Evolutionary conservation across 2,113 vertebrate genomes (phyloP).

Genomic region (Varanus komodoensis): DNA sequence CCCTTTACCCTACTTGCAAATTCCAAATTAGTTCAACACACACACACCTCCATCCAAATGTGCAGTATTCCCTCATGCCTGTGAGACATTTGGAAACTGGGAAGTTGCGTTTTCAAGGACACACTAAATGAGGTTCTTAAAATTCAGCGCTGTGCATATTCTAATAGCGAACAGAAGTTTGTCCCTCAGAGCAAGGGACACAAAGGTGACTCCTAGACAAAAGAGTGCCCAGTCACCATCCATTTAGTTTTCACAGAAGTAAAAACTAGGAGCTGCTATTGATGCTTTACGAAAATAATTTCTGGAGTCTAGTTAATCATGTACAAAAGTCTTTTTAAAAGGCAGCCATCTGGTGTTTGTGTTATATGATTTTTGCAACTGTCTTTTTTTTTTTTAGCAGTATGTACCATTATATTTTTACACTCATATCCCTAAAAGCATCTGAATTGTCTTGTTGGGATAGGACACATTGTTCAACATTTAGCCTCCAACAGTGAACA

Average conservation of each 20-base stretch:
- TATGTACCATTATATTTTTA: slow-evolving; percentile 57
- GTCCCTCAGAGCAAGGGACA: slow-evolving; percentile 56
- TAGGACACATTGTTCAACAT: background rate
- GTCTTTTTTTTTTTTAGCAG: slow-evolving; percentile 41
- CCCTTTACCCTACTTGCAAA: slow-evolving; percentile 53
- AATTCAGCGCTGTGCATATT: slow-evolving; percentile 71
- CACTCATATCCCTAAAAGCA: slow-evolving; percentile 34
- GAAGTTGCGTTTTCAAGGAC: slow-evolving; percentile 66
- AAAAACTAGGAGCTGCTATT: slow-evolving; percentile 39
- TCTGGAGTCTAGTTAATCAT: slow-evolving; percentile 27
- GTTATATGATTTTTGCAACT: slow-evolving; percentile 64
- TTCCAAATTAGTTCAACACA: slow-evolving; percentile 63
- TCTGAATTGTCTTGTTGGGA: background rate
- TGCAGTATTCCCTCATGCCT: slow-evolving; percentile 61
- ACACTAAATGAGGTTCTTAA: slow-evolving; percentile 73
- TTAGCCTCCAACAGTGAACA: background rate
- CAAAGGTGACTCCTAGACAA: slow-evolving; percentile 42
- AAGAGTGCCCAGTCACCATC: slow-evolving; percentile 46
- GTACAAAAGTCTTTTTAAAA: slow-evolving; percentile 55
- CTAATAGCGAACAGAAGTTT: slow-evolving; percentile 46
- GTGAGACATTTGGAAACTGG: slow-evolving; percentile 57
- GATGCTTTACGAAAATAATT: slow-evolving; percentile 46
- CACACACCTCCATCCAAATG: slow-evolving; percentile 27
- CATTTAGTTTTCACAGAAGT: slow-evolving; percentile 27
- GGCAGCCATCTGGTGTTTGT: slow-evolving; percentile 65